These are phyloP conservation scores for Trissolcus brochymenae DNA, from an alignment of 2,888 invertebrate genomes.

Conservation along the genomic window DNA sequence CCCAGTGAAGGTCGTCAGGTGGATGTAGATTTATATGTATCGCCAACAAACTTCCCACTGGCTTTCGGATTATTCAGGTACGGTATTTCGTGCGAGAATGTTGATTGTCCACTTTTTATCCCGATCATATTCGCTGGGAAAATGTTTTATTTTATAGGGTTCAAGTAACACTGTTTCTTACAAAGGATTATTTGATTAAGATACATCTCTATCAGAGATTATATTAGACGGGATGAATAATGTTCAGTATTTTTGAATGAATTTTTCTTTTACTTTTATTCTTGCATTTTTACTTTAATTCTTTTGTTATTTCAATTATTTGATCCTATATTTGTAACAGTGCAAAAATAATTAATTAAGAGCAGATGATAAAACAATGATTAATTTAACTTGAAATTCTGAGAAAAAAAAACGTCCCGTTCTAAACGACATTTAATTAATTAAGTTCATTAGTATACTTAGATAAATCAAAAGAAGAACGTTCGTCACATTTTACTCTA, in stretches of 20 bases:
- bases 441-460: too few species aligned
- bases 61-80: constrained; percentile 29
- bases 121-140: constrained; percentile 20
- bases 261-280: not conserved
- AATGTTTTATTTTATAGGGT: constrained; percentile 35
- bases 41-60: constrained; percentile 46
- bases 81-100: constrained; percentile 48
- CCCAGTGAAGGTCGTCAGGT: constrained; percentile 57
- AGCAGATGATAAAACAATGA: too few species aligned
- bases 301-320: too few species aligned
- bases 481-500: too few species aligned
- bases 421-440: too few species aligned
- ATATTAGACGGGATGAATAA: not conserved
- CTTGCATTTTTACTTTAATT: too few species aligned
- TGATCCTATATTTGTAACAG: too few species aligned
- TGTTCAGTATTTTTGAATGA: not conserved
- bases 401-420: too few species aligned
- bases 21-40: constrained; percentile 55
- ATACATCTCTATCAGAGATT: not conserved
- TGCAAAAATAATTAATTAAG: too few species aligned
- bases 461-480: too few species aligned
- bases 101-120: constrained; percentile 48
- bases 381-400: not conserved
- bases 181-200: constrained; percentile 11
- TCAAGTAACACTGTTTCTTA: constrained; percentile 5